Base-by-base conservation (phyloP, 2,113 vertebrate genomes). In the Phoenicopterus ruber region DNA sequence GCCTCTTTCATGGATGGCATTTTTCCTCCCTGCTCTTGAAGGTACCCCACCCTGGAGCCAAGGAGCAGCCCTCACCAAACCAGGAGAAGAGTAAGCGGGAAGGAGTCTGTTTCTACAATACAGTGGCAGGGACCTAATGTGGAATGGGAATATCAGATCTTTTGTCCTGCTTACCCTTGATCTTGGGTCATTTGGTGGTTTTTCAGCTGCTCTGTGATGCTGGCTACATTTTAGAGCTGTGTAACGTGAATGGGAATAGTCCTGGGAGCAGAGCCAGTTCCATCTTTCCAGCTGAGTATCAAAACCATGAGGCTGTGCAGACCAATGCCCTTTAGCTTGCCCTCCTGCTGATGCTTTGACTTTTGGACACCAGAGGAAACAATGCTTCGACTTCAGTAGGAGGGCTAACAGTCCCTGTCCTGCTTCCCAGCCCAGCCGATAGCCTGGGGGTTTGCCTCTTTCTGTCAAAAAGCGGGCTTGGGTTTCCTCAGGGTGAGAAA, bases 301-400 rank as follows among this genome's bases (percentile, higher is more conserved):
- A 88, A 92, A 90, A 34, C 38, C 57, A 85, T 49, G 74, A 91
- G 18, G 17, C 29, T 73, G 24, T 77, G 50, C 49, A 57, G 40
- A 55, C 24, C 49, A 72, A 70, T 61, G 5, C 40, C 21, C 54
- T 91, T 90, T 57, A 55, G 54, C 42, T 61, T 77, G 34, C 44
- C 47, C 67, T 95, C 89, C 92, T 93, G 83, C 83, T 86, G 81
- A 34, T 83, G 24, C 63, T 93, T 78, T 95, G 58, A 36, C 84
- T 91, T 94, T 76, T 47, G 55, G 17, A 74, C n/a, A 70, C 63
- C 13, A 57, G 63, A 89, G 9, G 6, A 84, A 96, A 93, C 93
- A 89, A 89, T 89, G 34, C 66, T 65, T 66, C 2, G 5, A 59
- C 14, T 61, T 67, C 86, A 86, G 40, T 58, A 49, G 69, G 59